Evolutionary conservation across 2,797 vertebrate genomes (phyloP).

Genomic region (Hypotaenidia okinawae): DNA sequence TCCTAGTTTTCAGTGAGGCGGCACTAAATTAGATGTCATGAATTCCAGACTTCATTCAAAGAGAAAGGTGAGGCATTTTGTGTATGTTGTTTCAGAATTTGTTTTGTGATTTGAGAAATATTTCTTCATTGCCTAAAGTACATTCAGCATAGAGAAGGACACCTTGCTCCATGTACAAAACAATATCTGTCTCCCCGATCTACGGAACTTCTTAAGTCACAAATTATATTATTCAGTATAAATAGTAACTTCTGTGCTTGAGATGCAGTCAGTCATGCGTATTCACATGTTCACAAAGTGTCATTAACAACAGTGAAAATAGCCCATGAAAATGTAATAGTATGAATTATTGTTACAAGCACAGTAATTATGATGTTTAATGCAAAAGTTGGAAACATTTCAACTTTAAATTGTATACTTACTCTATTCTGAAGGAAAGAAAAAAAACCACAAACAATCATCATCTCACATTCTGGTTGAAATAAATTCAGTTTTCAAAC

Average conservation of each 20-base stretch:
- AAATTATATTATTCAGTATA: background rate
- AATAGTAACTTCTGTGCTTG: background rate
- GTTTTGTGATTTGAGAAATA: background rate
- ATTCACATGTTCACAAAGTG: background rate
- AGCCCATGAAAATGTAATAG: background rate
- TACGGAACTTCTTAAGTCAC: background rate
- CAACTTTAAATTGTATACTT: background rate
- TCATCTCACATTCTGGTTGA: no score
- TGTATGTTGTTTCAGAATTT: conserved; percentile 19
- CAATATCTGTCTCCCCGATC: background rate
- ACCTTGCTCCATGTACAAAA: background rate
- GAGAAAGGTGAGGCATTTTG: background rate
- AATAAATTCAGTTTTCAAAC: background rate
- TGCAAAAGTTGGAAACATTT: background rate
- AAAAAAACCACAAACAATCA: background rate
- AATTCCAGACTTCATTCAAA: background rate
- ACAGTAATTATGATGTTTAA: background rate
- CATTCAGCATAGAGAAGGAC: background rate
- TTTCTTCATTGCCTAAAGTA: background rate
- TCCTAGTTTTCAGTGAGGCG: background rate
- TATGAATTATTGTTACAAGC: background rate
- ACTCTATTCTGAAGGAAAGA: background rate
- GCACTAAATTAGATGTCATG: background rate
- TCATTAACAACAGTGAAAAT: background rate
- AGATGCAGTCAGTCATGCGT: background rate